Base-by-base conservation (phyloP, 2,113 vertebrate species). In the Eubucco bourcierii region DNA sequence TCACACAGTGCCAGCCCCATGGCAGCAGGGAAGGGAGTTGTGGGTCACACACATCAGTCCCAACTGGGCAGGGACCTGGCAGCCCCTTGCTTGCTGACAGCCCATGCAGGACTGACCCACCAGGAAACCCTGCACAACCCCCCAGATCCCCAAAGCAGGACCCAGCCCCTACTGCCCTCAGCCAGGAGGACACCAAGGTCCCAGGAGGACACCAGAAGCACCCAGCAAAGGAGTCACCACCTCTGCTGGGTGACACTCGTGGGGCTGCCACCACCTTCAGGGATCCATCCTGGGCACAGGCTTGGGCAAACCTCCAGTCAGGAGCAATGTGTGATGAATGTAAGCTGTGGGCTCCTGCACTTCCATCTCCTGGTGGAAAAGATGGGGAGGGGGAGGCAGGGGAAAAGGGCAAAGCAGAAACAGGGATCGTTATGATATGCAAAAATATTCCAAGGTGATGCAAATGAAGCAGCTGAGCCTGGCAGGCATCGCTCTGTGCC, bases 401-500 rank as follows among this genome's bases (percentile, higher is more conserved):
- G 61, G 66, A n/a, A 84, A 95, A 91, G 82, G 87, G 85, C 82
- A 90, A 58, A 91, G 91, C 33, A 28, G 70, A 91, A 78, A 28
- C 2, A 59, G 0, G 0, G 67, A 11, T 53, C 74, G 41, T 96
- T 80, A 94, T 94, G 63, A 78, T n/a, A 95, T 95, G 91, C 79
- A 96, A 96, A 96, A 94, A 93, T 94, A 94, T 94, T 92, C 96
- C 70, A 50, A 94, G 94, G 80, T 87, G 78, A 96, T 92, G 89
- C 93, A 96, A 96, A 96, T 94, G 2, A 87, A 94, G 95, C 93
- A 96, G 86, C 94, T 91, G 91, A 90, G 84, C 89, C 84, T 89
- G 9, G 2, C 92, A 80, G 87, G 88, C 90, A 83, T 91, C 92
- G 72, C 89, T 93, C 87, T 60, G 56, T 2, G 10, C 44, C 33